Conservation (phyloP, 1,140 invertebrate species). For the Temnothorax nylanderi region DNA sequence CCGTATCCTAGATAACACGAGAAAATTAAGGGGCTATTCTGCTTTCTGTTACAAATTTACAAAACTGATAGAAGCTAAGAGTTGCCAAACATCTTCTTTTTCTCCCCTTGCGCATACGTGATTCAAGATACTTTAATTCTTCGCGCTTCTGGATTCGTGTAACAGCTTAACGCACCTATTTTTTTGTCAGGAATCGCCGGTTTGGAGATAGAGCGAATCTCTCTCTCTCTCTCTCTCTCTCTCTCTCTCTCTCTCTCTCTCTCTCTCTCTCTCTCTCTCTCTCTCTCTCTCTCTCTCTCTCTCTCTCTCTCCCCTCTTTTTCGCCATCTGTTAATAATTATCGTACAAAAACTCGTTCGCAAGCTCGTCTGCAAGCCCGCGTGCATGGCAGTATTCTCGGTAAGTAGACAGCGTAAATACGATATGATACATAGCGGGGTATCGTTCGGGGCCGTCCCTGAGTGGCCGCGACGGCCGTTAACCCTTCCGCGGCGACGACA, state of each 20-base stretch:
- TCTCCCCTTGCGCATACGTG: neutral
- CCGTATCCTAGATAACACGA: no score
- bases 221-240: neutral
- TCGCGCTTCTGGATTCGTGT: conserved; percentile 36
- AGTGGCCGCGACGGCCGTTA: conserved; percentile 4
- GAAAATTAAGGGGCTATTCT: neutral
- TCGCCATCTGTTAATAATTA: conserved; percentile 55
- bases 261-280: no score
- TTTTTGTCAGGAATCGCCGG: conserved; percentile 5
- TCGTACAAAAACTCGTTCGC: conserved; percentile 72
- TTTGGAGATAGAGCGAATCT: neutral
- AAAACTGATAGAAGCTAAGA: neutral
- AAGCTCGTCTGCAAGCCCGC: conserved; percentile 52
- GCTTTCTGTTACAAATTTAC: neutral
- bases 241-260: neutral
- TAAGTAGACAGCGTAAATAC: conserved; percentile 73
- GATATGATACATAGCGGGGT: conserved; percentile 72
- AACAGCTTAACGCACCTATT: neutral
- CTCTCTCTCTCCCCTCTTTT: neutral
- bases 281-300: neutral
- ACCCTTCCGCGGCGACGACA: neutral
- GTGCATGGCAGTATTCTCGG: conserved; percentile 74
- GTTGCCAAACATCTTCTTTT: neutral
- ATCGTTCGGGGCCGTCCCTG: conserved; percentile 33
- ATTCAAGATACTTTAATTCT: conserved; percentile 20